Percentiles rank a stretch among this genome's conserved stretches.
phyloP scores from a whole-genome alignment of 1,140 invertebrate species.

The Patella vulgata region DNA sequence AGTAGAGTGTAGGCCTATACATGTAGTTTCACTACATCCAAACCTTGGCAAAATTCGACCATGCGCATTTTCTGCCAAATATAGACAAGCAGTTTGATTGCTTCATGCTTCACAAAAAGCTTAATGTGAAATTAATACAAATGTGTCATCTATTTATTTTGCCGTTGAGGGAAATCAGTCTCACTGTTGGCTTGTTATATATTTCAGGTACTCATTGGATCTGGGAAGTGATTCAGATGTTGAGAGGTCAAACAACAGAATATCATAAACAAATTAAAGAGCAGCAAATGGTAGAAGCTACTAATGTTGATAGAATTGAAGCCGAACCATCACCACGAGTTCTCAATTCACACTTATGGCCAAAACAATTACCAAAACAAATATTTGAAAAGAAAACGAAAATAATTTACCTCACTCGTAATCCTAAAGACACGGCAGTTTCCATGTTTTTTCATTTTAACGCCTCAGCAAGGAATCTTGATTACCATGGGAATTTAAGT shows the following conservation, averaged over 20 bases:
- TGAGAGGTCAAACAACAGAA: constrained; percentile 20
- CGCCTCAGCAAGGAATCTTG: not conserved
- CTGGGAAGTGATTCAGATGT: constrained; percentile 26
- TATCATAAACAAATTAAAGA: constrained; percentile 24
- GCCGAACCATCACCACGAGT: constrained; percentile 20
- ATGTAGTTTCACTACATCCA: too few species aligned
- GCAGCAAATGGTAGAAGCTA: constrained; percentile 27
- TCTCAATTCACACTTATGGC: constrained; percentile 32
- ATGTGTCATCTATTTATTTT: too few species aligned
- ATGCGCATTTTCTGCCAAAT: too few species aligned
- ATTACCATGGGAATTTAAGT: not conserved
- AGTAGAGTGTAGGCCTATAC: too few species aligned
- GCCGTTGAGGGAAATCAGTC: too few species aligned
- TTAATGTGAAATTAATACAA: too few species aligned
- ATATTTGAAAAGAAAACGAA: constrained; percentile 14
- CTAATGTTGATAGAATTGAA: constrained; percentile 17
- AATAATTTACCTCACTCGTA: constrained; percentile 28
- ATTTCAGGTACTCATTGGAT: constrained; percentile 32
- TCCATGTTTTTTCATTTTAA: constrained; percentile 27
- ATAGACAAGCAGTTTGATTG: too few species aligned
- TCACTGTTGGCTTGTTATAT: too few species aligned
- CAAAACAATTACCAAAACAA: constrained; percentile 14
- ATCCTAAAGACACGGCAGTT: constrained; percentile 35
- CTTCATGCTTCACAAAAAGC: too few species aligned
- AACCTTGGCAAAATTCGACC: too few species aligned